A percentile compares a stretch with the other conserved stretches of the same genome.
phyloP scores from a whole-genome alignment of 2,888 invertebrate genomes.

The Rhabditoides inermis region DNA sequence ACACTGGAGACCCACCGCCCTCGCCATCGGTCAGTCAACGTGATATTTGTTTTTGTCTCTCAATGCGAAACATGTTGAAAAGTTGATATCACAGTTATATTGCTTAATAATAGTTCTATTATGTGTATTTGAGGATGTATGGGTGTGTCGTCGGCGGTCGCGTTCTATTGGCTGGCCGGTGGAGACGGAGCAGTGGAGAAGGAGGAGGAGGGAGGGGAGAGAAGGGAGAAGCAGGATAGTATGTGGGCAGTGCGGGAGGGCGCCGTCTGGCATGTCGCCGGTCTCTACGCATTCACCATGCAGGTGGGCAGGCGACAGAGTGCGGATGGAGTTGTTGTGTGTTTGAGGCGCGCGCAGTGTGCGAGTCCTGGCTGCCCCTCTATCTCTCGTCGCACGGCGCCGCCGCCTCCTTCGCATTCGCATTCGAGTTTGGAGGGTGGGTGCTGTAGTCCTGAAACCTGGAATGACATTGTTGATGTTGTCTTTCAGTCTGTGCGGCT shows the following conservation, averaged over 20 bases:
- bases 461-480: not conserved
- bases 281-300: constrained; percentile 11
- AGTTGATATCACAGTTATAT: too few relatives aligned
- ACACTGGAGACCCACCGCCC: constrained; percentile 15
- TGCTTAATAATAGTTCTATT: too few relatives aligned
- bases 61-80: too few relatives aligned
- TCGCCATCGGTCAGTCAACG: too few relatives aligned
- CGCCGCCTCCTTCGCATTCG: constrained; percentile 14
- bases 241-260: not conserved
- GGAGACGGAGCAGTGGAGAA: not conserved
- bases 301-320: constrained; percentile 8
- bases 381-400: constrained; percentile 10
- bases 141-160: not conserved
- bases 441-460: not conserved
- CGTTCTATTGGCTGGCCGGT: constrained; percentile 1
- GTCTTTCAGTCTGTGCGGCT: constrained; percentile 17
- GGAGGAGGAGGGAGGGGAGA: not conserved
- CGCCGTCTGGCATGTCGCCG: constrained; percentile 13
- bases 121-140: not conserved
- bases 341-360: constrained; percentile 22
- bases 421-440: constrained; percentile 28
- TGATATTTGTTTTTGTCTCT: too few relatives aligned
- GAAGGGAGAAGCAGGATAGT: not conserved
- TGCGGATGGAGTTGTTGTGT: not conserved
- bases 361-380: constrained; percentile 31